A percentile compares a stretch with the other conserved stretches of the same genome.
phyloP scores from a whole-genome alignment of 2,888 invertebrate genomes.

The Chalcosyrphus nemorum region DNA sequence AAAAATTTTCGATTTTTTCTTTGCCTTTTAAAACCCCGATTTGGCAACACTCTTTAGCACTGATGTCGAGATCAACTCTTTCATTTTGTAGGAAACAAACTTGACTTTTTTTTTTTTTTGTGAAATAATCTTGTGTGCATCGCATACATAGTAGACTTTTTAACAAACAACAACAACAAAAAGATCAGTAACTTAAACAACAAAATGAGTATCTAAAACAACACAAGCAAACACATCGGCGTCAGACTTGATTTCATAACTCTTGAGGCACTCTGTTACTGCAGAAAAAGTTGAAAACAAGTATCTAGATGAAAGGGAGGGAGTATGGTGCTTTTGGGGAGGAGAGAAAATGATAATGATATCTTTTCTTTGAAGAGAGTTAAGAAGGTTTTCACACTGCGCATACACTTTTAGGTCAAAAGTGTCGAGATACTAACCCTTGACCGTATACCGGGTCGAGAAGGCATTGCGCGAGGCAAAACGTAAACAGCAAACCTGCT shows the following conservation, averaged over 20 bases:
- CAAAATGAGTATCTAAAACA: conserved; percentile 33
- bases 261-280: conserved; percentile 50
- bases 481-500: conserved; percentile 61
- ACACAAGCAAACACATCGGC: conserved; percentile 29
- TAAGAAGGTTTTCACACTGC: conserved; percentile 37
- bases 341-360: neutral
- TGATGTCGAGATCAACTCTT: neutral
- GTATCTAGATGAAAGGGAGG: neutral
- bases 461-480: conserved; percentile 48
- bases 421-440: conserved; percentile 62
- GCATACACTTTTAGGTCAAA: conserved; percentile 52
- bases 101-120: conserved; percentile 32
- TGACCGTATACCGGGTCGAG: conserved; percentile 56
- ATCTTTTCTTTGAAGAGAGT: conserved; percentile 7
- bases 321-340: no score
- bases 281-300: conserved; percentile 43
- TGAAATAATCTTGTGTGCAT: conserved; percentile 59
- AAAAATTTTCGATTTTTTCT: neutral
- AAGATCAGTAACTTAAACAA: conserved; percentile 46
- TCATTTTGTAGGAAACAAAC: conserved; percentile 46
- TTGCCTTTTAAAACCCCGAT: neutral
- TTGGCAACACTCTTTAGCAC: conserved; percentile 17
- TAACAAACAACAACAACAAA: conserved; percentile 28
- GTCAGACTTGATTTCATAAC: conserved; percentile 67
- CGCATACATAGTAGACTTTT: conserved; percentile 30